Conservation (phyloP, 2,113 vertebrate species). For the Coryphaenoides rupestris region DNA sequence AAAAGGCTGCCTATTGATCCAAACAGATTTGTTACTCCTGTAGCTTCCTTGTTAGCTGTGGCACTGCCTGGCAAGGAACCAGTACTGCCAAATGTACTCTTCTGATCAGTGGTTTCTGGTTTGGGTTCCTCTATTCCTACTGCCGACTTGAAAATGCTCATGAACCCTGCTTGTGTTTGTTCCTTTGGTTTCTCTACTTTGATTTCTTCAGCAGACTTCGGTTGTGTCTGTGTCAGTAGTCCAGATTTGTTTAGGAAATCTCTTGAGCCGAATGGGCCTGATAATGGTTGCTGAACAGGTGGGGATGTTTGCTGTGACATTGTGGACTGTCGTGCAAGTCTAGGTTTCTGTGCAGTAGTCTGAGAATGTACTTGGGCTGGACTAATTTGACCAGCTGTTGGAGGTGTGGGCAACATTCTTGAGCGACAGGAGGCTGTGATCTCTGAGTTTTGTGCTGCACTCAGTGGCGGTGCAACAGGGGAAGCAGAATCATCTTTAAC, state of each 20-base stretch:
- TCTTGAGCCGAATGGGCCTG: constrained; percentile 44
- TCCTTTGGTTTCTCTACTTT: constrained; percentile 47
- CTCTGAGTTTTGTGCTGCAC: constrained; percentile 27
- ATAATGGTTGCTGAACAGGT: constrained; percentile 43
- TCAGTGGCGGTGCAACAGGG: constrained; percentile 34
- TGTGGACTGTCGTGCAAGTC: constrained; percentile 63
- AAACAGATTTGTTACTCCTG: constrained; percentile 78
- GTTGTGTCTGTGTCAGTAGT: constrained; percentile 8
- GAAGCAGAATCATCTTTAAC: constrained; percentile 57
- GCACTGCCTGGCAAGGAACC: constrained; percentile 39
- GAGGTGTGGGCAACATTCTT: constrained; percentile 56
- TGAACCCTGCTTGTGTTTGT: constrained; percentile 76
- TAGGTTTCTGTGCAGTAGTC: constrained; percentile 56
- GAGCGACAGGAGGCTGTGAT: constrained; percentile 25
- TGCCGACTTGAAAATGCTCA: constrained; percentile 83
- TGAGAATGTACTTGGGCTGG: constrained; percentile 20
- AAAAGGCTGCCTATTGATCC: constrained; percentile 83
- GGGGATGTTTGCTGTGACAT: constrained; percentile 58
- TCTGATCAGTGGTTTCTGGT: constrained; percentile 54
- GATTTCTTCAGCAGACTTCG: constrained; percentile 23
- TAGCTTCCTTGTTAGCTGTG: constrained; percentile 69
- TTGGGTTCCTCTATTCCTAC: constrained; percentile 72
- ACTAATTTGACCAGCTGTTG: constrained; percentile 36
- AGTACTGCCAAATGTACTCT: constrained; percentile 43
- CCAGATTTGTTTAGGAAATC: constrained; percentile 27